Percentiles rank a stretch among this genome's conserved stretches.
Evolutionary conservation across 2,113 vertebrate genomes (phyloP).

Genomic region (Dendropsophus ebraccatus): DNA sequence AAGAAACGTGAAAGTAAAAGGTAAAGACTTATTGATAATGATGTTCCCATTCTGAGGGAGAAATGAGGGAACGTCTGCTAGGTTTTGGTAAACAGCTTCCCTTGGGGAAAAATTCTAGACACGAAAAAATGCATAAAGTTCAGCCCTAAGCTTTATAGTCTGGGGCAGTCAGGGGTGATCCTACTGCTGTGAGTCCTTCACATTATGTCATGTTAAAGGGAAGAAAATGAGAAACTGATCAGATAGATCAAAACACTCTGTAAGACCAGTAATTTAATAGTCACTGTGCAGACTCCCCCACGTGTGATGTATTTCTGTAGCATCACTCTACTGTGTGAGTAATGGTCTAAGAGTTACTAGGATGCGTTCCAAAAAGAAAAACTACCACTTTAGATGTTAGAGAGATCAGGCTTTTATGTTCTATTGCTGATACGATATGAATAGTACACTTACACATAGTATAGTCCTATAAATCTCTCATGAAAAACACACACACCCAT

Average conservation of each 20-base stretch:
- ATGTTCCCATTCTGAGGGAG: neutral
- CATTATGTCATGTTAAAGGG: neutral
- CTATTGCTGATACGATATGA: neutral
- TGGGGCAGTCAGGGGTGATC: neutral
- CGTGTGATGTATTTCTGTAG: neutral
- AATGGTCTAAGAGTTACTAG: constrained; percentile 14
- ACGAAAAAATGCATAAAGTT: neutral
- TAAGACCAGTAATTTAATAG: neutral
- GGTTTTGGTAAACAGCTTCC: constrained; percentile 2
- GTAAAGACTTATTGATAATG: neutral
- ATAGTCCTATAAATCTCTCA: neutral
- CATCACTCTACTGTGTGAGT: constrained; percentile 10
- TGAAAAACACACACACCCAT: constrained; percentile 7
- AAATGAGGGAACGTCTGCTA: constrained; percentile 38
- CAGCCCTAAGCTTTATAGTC: neutral
- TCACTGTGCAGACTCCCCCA: constrained; percentile 8
- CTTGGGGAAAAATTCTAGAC: constrained; percentile 27
- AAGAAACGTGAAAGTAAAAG: neutral
- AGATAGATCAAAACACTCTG: neutral
- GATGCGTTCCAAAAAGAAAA: neutral
- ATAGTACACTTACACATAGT: neutral
- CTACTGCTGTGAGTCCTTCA: neutral
- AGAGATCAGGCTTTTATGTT: constrained; percentile 7
- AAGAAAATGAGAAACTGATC: neutral
- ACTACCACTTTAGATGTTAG: neutral